Percentiles rank a stretch among this genome's conserved stretches.
phyloP scores from a whole-genome alignment of 1,140 invertebrate species.

The Caenorhabditis inopinata region DNA sequence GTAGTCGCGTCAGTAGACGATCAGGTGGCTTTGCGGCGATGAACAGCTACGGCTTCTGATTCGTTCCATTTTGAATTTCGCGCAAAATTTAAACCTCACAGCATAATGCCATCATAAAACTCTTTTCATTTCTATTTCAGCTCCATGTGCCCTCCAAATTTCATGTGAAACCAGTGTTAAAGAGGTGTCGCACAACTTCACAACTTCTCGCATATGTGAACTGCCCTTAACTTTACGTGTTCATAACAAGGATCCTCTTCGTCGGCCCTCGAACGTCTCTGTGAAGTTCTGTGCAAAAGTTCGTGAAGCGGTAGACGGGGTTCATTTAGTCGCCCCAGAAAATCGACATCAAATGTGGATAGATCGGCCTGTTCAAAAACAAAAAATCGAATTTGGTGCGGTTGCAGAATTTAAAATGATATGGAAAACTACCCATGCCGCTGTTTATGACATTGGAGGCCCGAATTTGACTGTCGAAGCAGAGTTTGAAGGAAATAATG shows the following conservation, averaged over 20 bases:
- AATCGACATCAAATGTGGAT: not conserved
- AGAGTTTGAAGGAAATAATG: not conserved
- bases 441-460: not conserved
- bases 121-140: not conserved
- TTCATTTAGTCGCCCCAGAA: not conserved
- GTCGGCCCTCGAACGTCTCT: not conserved
- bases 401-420: not conserved
- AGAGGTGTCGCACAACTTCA: not conserved
- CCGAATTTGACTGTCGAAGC: not conserved
- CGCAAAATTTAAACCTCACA: too few relatives aligned
- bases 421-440: conserved; percentile 8
- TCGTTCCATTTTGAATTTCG: too few relatives aligned
- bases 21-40: too few relatives aligned
- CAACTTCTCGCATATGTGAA: not conserved
- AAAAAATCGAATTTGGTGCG: not conserved
- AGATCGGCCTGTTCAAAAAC: not conserved
- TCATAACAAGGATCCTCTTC: not conserved
- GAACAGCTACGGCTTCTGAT: too few relatives aligned
- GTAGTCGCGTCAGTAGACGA: too few relatives aligned
- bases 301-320: not conserved
- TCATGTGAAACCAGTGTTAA: not conserved
- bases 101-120: too few relatives aligned
- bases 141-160: not conserved
- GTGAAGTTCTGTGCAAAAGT: conserved; percentile 8
- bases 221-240: not conserved